phyloP scores from a whole-genome alignment of 2,113 vertebrate species.

The Sprattus sprattus region DNA sequence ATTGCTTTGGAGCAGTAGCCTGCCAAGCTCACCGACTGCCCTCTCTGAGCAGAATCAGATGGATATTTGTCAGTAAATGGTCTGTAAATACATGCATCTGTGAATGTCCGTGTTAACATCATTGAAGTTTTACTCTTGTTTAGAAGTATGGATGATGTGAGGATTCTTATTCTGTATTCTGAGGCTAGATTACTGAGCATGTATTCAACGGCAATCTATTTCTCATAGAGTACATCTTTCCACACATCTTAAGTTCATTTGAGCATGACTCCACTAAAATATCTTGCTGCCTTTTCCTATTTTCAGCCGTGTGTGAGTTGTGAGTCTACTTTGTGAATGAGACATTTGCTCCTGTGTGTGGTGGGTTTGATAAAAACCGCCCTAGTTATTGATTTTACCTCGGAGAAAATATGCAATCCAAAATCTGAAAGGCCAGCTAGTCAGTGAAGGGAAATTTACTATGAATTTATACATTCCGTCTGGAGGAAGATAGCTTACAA shows the following conservation, averaged over 20 bases:
- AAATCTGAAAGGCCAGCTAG: slow-evolving; percentile 72
- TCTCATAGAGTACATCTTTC: neutral
- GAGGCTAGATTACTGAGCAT: neutral
- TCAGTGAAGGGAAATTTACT: slow-evolving; percentile 67
- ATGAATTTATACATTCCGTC: slow-evolving; percentile 71
- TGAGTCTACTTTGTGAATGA: slow-evolving; percentile 49
- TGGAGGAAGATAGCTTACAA: slow-evolving; percentile 30
- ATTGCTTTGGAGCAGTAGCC: neutral
- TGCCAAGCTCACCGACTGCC: neutral
- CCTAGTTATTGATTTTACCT: slow-evolving; percentile 76
- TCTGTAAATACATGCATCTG: neutral
- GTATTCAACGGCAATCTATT: neutral
- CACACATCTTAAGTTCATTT: neutral
- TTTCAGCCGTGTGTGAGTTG: neutral
- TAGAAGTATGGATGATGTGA: neutral
- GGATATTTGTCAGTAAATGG: neutral
- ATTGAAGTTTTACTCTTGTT: neutral
- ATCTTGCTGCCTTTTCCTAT: neutral
- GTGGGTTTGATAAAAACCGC: slow-evolving; percentile 72
- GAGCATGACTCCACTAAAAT: neutral
- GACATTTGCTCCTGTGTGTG: slow-evolving; percentile 57
- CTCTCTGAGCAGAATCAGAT: neutral
- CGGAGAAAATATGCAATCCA: slow-evolving; percentile 71
- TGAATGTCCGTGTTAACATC: neutral
- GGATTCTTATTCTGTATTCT: neutral